phyloP scores from a whole-genome alignment of 2,113 vertebrate genomes.

The Hyperoodon ampullatus region DNA sequence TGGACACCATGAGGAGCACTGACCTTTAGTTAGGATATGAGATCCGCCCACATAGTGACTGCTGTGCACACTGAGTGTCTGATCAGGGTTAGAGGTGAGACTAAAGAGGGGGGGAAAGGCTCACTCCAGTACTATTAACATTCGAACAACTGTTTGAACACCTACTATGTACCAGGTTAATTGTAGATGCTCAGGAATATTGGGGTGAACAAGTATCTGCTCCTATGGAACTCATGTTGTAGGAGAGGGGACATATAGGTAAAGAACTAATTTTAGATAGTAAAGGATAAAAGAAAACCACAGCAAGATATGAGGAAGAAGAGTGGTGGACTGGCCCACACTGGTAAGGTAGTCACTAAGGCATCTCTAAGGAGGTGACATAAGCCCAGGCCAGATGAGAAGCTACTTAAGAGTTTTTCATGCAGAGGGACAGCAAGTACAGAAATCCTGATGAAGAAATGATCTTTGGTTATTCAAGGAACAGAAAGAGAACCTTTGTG shows the following conservation, averaged over 20 bases:
- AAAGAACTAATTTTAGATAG: slow-evolving; percentile 13
- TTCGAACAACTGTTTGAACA: background rate
- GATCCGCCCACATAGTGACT: background rate
- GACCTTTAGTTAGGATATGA: background rate
- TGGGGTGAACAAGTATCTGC: background rate
- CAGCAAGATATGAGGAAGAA: background rate
- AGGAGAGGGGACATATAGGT: background rate
- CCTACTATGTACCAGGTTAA: background rate
- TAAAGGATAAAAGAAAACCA: background rate
- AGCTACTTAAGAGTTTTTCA: background rate
- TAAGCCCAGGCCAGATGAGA: background rate
- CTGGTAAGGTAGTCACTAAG: background rate
- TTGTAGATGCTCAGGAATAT: background rate
- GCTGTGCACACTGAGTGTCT: background rate
- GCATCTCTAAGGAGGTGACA: background rate
- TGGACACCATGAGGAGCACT: background rate
- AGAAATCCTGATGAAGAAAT: slow-evolving; percentile 7
- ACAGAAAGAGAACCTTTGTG: background rate
- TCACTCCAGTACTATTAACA: background rate
- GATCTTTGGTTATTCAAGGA: background rate
- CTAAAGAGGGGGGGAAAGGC: background rate
- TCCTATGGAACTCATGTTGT: background rate
- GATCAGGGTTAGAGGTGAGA: background rate
- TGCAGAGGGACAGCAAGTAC: background rate
- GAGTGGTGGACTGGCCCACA: background rate